Base-by-base conservation (phyloP, 2,888 invertebrate genomes). In the Zygothrica quintamaculata region DNA sequence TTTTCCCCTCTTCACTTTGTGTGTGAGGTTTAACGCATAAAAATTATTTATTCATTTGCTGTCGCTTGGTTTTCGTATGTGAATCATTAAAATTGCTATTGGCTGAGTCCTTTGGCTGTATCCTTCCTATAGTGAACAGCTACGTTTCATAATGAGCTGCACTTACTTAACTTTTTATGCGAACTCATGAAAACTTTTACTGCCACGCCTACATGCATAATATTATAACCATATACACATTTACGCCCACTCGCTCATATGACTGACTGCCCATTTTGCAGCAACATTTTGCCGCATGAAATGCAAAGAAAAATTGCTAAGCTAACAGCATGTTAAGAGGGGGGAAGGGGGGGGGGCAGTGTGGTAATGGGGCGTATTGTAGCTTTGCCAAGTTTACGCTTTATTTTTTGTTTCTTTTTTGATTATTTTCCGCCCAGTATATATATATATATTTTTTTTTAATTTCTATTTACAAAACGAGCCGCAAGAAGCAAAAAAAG, bases 31-130 rank as follows among this genome's bases (percentile, higher is more conserved):
- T 75, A 39, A 57, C 62, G 76, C 75, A 84, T 84, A 81, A 86
- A 81, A 86, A 81, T 86, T 68, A 82, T 87, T 81, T 84, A 82
- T 82, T 82, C 87, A 84, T 87, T 87, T 84, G 73, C 58, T 67
- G 78, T 86, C 84, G 68, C 61, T 65, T 39, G 46, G 22, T 57
- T 75, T 84, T 86, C n/a, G 18, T 65, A 58, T 76, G 59, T 72
- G 62, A 60, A 73, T 67, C 81, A 77, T 81, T 84, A 81, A 77
- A 86, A 77, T 71, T 73, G 71, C 56, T 26, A 47, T 55, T 43
- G 52, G 16, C 18, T 22, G 22, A 25, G 12, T 12, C 44, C 37
- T 53, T 42, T 31, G 31, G 29, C 43, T 9, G 7, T 12, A 15
- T 42, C 13, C 37, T 44, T 42, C 7, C 51, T 11, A 25, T n/a